Evolutionary conservation across 2,797 vertebrate genomes (phyloP).

Genomic region (Tenualosa thibaudeaui): DNA sequence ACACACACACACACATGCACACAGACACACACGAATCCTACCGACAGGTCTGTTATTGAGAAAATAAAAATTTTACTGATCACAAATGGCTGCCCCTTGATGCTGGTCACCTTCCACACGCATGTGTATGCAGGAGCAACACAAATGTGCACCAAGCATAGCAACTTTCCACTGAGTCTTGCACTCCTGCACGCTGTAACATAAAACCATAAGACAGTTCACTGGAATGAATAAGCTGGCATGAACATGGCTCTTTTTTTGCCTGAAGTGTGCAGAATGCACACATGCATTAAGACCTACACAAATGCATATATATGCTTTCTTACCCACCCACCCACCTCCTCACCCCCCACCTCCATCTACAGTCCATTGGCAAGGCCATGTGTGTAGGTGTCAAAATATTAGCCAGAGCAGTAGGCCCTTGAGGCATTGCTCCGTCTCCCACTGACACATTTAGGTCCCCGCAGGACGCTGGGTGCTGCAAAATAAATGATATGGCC

Average conservation of each 20-base stretch:
- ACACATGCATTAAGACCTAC: slow-evolving; percentile 5
- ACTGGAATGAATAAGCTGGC: no score
- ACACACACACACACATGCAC: background rate
- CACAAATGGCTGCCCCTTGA: background rate
- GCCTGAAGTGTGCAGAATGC: background rate
- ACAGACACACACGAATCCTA: background rate
- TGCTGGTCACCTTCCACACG: background rate
- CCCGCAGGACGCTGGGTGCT: background rate
- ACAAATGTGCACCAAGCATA: background rate
- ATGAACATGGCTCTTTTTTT: background rate
- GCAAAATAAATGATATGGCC: slow-evolving; percentile 19
- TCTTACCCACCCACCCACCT: no score
- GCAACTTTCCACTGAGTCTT: slow-evolving; percentile 17
- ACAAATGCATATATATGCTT: background rate
- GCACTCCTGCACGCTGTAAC: background rate
- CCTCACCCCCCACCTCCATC: background rate
- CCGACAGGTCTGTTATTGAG: background rate
- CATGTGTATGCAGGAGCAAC: background rate
- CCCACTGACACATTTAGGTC: slow-evolving; percentile 6
- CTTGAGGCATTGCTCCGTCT: background rate
- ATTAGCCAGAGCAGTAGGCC: background rate
- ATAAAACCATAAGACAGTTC: background rate
- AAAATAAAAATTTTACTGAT: background rate
- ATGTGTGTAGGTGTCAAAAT: slow-evolving; percentile 25
- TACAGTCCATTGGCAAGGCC: background rate